Base-by-base conservation (phyloP, 2,888 invertebrate genomes). In the Drosophila anceps region DNA sequence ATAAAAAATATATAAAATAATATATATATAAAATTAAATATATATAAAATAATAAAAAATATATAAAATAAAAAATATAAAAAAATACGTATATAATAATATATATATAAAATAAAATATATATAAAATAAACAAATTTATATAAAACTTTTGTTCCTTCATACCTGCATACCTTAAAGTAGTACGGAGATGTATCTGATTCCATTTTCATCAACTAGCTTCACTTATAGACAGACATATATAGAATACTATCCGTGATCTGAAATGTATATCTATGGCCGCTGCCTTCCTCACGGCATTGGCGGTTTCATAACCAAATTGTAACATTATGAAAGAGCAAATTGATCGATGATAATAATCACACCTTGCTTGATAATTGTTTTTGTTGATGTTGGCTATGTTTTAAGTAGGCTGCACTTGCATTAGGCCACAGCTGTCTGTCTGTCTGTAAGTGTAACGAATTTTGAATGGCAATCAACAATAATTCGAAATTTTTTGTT, bases 311-410 rank as follows among this genome's bases (percentile, higher is more conserved):
- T 50, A 50, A 50, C 10, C n/a, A 10, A 10, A 10, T n/a, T 9
- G n/a, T 48, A 48, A 48, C 12, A 48, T 6, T 1, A 10, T 5
- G 10, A 9, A 9, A n/a, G 9, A n/a, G 15, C 46, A n/a, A 48
- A n/a, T 29, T 29, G 48, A 48, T 27, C n/a, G 48, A n/a, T 84
- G 67, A 74, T 80, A 62, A 83, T 69, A 68, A 64, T 61, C 59
- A 46, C 44, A 67, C 61, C 20, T 33, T 24, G 41, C 20, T 33
- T 24, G 41, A 43, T 65, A 50, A 50, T 24, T 18, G n/a, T 43
- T 39, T 15, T 41, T 51, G 55, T 46, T 31, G 50, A 12, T 51
- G 33, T 46, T 53, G 58, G 24, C 50, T 37, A 29, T 46, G 48
- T 33, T 43, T 55, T 8, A 50, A 33, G 50, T 50, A 33, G 50